Conservation (phyloP, 2,797 vertebrate species). For the Ctenosaura bakeri region DNA sequence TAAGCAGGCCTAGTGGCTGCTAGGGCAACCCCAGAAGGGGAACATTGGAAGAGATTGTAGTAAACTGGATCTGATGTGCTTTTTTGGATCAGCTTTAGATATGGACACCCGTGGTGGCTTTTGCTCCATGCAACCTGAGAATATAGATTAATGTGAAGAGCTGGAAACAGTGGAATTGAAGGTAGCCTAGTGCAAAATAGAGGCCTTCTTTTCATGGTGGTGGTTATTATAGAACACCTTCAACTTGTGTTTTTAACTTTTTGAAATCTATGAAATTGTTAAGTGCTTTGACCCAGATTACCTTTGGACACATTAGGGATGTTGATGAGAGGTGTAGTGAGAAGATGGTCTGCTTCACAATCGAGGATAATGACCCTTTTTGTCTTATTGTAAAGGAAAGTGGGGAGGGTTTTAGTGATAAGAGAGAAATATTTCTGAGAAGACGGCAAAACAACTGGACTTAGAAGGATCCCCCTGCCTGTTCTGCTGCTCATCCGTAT, state of each 20-base stretch:
- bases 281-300: background rate
- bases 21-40: background rate
- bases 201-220: too few relatives aligned
- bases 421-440: background rate
- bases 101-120: background rate
- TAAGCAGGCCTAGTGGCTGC: background rate
- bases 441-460: slow-evolving; percentile 37
- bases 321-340: background rate
- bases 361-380: background rate
- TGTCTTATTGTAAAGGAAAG: background rate
- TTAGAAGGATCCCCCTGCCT: slow-evolving; percentile 47
- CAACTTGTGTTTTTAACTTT: background rate
- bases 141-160: background rate
- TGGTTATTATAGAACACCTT: background rate
- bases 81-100: background rate
- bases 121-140: background rate
- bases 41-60: background rate
- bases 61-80: background rate
- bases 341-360: background rate
- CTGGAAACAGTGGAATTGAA: background rate
- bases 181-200: background rate
- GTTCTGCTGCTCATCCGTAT: slow-evolving; percentile 29
- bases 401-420: background rate
- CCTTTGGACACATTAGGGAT: background rate
- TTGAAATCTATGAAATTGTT: background rate